Percentiles rank a stretch among this genome's conserved stretches.
Evolutionary conservation across 2,113 vertebrate genomes (phyloP).

Genomic region (Camelus bactrianus): DNA sequence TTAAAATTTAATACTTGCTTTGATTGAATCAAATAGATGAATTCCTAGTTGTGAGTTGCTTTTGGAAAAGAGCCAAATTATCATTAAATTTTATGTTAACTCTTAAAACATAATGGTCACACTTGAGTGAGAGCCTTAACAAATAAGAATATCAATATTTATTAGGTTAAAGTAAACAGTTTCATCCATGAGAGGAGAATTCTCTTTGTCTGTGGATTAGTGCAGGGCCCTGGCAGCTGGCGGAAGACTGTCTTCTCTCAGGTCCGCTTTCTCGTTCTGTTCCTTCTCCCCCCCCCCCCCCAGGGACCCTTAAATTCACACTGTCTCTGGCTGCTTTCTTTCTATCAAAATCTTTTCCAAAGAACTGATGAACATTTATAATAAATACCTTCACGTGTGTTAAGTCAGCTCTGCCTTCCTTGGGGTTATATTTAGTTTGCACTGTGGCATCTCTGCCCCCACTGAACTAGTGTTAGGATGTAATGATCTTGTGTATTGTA

Average conservation of each 20-base stretch:
- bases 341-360: background rate
- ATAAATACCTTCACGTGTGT: background rate
- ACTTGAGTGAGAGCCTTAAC: slow-evolving; percentile 26
- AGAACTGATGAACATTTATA: background rate
- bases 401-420: background rate
- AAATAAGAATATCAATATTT: slow-evolving; percentile 55
- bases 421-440: background rate
- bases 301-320: background rate
- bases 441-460: background rate
- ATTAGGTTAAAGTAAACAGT: slow-evolving; percentile 25
- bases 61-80: slow-evolving; percentile 70
- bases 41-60: background rate
- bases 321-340: background rate
- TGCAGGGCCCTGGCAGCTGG: background rate
- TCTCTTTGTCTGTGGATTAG: background rate
- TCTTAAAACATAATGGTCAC: slow-evolving; percentile 67
- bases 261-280: background rate
- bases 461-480: background rate
- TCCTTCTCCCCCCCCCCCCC: background rate
- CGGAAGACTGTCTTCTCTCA: background rate
- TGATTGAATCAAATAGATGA: slow-evolving; percentile 57
- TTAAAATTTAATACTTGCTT: slow-evolving; percentile 66
- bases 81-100: slow-evolving; percentile 70
- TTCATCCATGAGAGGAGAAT: background rate
- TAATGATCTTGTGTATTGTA: background rate